These are phyloP conservation scores for Anolis apletophallus DNA, from an alignment of 2,797 vertebrate species.

Conservation along the genomic window DNA sequence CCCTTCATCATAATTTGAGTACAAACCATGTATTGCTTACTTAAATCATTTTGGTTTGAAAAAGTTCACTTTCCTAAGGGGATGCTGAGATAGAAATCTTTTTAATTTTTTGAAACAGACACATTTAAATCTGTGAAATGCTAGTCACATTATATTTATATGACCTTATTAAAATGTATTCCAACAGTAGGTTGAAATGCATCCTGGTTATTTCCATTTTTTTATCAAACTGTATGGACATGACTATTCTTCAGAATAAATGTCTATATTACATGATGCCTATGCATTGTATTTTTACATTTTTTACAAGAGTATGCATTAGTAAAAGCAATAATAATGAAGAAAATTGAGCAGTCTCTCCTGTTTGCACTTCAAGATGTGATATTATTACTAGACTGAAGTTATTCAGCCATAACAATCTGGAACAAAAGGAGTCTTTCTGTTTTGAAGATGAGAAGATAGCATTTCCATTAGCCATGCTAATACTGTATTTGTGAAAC, in stretches of 20 bases:
- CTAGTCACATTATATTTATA: neutral
- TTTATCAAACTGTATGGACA: neutral
- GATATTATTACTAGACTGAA: neutral
- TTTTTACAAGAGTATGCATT: slow-evolving; percentile 20
- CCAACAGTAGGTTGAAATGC: neutral
- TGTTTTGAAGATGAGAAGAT: too few species aligned
- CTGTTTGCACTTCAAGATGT: slow-evolving; percentile 16
- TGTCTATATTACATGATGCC: too few species aligned
- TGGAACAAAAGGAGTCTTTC: too few species aligned
- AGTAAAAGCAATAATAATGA: slow-evolving; percentile 4
- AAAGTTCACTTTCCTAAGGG: slow-evolving; percentile 6
- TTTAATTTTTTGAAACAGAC: neutral
- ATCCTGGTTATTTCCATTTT: neutral
- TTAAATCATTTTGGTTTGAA: neutral
- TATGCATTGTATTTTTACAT: neutral
- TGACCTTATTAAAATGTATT: neutral
- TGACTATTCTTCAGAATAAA: neutral
- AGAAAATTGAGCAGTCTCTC: neutral
- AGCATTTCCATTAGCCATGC: neutral
- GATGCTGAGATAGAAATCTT: neutral
- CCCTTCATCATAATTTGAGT: neutral
- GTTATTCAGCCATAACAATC: neutral
- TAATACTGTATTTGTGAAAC: neutral
- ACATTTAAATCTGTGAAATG: neutral
- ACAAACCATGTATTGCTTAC: neutral